Base-by-base conservation (phyloP, 1,140 invertebrate species). In the Macrostomum lignano region DNA sequence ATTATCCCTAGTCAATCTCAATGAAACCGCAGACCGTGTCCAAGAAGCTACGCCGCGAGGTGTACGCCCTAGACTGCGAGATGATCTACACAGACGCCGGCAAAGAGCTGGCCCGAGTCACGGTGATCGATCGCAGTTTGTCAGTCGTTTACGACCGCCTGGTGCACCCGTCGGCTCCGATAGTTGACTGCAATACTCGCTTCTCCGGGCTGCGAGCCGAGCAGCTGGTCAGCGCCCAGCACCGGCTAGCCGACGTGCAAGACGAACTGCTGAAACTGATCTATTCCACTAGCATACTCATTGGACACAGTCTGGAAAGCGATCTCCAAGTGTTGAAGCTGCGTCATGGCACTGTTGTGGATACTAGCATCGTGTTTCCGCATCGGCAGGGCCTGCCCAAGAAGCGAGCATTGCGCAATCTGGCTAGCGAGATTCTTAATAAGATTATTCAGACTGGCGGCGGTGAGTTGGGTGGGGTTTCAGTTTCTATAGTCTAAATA, bases 261-360 rank as follows among this genome's bases (percentile, higher is more conserved):
- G 73, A 73, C 10, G 72, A 74, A 10, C 61, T 94, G 25, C 62
- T 88, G 28, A 70, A 72, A 35, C 68, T 81, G 60, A 76, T 91
- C 55, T 72, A 70, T 42, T 69, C 71, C 35, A 72, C 78, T 54
- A 78, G 78, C 1, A 84, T 94, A 46, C 60, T 96, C 3, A 70
- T 94, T 36, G 88, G 88, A 4, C 88, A 96, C 55, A 81, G 76
- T 61, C 65, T 96, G 40, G 86, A 94, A 51, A 84, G 73, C 48
- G 88, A 96, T 64, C 69, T 94, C 43, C 73, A 75, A 56, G 75
- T 81, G 20, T 61, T 46, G 3, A 42, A 70, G 63, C 52, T 93
- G 11, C 69, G 88, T 36, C 86, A 94, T 47, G 65, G 69, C 36
- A 74, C 69, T 15, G 70, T 93, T 6, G 71, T 94, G n/a, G 84